phyloP scores from a whole-genome alignment of 2,888 invertebrate species.

The Plebejus anna region DNA sequence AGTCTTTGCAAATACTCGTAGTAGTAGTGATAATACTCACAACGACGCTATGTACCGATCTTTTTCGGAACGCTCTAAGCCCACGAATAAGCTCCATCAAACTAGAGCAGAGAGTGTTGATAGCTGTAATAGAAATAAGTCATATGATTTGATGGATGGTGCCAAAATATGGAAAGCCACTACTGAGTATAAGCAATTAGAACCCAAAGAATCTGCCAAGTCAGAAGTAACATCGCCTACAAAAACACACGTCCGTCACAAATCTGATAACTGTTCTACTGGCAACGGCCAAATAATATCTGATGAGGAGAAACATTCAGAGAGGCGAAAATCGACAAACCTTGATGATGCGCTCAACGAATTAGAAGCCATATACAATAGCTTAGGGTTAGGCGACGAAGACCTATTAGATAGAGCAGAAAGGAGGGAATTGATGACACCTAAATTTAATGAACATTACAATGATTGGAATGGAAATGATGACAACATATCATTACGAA shows the following conservation, averaged over 20 bases:
- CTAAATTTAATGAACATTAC: constrained; percentile 68
- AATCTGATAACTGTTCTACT: constrained; percentile 68
- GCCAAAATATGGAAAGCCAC: constrained; percentile 74
- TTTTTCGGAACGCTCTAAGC: constrained; percentile 22
- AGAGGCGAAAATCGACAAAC: constrained; percentile 85
- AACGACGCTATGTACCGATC: constrained; percentile 35
- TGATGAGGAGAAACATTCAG: constrained; percentile 71
- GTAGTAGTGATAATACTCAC: constrained; percentile 60
- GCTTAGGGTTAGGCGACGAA: constrained; percentile 90
- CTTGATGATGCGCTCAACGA: constrained; percentile 93
- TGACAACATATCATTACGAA: constrained; percentile 66
- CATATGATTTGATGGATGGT: constrained; percentile 51
- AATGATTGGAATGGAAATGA: constrained; percentile 78
- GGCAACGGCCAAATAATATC: constrained; percentile 64
- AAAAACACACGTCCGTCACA: constrained; percentile 69
- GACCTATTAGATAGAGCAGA: constrained; percentile 90
- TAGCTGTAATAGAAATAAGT: constrained; percentile 49
- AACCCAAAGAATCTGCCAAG: constrained; percentile 62
- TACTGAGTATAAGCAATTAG: constrained; percentile 69
- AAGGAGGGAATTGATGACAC: constrained; percentile 83
- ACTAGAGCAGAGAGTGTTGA: constrained; percentile 27
- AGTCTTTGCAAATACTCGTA: constrained; percentile 57
- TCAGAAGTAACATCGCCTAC: constrained; percentile 53
- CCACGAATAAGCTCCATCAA: constrained; percentile 24
- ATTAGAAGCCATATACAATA: constrained; percentile 94